Evolutionary conservation across 2,797 vertebrate species (phyloP).

Genomic region (Pelodytes ibericus): DNA sequence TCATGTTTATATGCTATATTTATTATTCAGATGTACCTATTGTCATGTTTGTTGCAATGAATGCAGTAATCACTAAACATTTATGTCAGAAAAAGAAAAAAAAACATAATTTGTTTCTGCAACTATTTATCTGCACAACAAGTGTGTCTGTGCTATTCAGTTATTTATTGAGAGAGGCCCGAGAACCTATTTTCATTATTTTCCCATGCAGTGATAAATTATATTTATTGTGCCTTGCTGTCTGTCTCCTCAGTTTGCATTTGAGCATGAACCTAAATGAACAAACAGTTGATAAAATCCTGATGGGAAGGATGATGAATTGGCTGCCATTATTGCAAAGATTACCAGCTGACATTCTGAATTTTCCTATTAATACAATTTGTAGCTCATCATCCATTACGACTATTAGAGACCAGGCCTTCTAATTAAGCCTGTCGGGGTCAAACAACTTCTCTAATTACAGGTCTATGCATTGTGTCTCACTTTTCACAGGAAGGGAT

Average conservation of each 20-base stretch:
- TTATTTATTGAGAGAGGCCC: conserved; percentile 7
- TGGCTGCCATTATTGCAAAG: conserved; percentile 56
- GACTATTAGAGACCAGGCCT: conserved; percentile 58
- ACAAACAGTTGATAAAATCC: conserved; percentile 63
- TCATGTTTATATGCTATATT: too few species aligned
- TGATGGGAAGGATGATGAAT: conserved; percentile 62
- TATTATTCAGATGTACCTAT: too few species aligned
- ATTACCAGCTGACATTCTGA: conserved; percentile 63
- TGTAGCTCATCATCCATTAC: conserved; percentile 63
- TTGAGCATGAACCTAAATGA: conserved; percentile 59
- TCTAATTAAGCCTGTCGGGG: conserved; percentile 66
- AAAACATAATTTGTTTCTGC: neutral
- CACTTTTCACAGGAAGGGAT: conserved; percentile 65
- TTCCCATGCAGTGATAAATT: conserved; percentile 17
- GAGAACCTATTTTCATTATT: neutral
- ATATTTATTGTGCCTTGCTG: conserved; percentile 55
- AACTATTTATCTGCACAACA: neutral
- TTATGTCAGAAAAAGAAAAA: neutral
- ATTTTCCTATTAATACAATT: conserved; percentile 59
- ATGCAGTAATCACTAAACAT: too few species aligned
- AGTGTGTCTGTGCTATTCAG: neutral
- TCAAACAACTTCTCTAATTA: conserved; percentile 65
- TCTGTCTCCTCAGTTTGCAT: conserved; percentile 58
- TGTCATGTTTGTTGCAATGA: too few species aligned
- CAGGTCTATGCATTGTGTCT: conserved; percentile 63